Conservation (phyloP, 2,113 vertebrate genomes). For the Phrynocephalus versicolor region DNA sequence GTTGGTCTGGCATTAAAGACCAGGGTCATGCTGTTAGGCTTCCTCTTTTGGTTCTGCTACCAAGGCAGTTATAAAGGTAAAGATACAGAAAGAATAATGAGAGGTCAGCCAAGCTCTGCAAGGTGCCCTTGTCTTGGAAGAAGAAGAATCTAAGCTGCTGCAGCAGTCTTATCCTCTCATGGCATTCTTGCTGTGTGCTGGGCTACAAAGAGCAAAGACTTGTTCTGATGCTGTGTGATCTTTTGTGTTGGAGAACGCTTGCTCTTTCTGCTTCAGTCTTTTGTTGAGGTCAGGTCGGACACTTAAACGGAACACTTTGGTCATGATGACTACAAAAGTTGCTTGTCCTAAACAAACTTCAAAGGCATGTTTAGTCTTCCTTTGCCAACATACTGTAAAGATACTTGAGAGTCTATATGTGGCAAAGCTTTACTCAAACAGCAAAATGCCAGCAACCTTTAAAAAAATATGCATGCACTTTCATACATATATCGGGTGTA, state of each 20-base stretch:
- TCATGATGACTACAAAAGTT: background rate
- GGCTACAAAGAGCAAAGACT: background rate
- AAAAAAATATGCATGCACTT: background rate
- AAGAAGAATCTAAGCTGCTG: background rate
- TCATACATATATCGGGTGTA: too few relatives aligned
- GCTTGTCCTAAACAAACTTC: background rate
- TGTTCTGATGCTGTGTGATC: background rate
- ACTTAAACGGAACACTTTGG: background rate
- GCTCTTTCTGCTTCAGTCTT: background rate
- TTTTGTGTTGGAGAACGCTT: background rate
- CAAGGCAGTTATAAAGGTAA: background rate
- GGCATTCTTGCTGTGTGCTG: background rate
- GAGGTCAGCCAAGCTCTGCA: background rate
- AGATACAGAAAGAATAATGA: background rate
- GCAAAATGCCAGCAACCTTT: background rate
- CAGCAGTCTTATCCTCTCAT: background rate
- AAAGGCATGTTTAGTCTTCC: background rate
- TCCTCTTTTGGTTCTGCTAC: background rate
- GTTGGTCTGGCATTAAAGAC: background rate
- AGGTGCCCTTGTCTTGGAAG: background rate
- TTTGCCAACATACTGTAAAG: background rate
- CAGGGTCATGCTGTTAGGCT: background rate
- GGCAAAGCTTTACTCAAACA: background rate
- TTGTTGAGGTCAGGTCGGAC: background rate
- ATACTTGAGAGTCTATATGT: background rate